A percentile compares a stretch with the other conserved stretches of the same genome.
Conservation (phyloP, 2,888 invertebrate species). For the Drosophila affinis region DNA sequence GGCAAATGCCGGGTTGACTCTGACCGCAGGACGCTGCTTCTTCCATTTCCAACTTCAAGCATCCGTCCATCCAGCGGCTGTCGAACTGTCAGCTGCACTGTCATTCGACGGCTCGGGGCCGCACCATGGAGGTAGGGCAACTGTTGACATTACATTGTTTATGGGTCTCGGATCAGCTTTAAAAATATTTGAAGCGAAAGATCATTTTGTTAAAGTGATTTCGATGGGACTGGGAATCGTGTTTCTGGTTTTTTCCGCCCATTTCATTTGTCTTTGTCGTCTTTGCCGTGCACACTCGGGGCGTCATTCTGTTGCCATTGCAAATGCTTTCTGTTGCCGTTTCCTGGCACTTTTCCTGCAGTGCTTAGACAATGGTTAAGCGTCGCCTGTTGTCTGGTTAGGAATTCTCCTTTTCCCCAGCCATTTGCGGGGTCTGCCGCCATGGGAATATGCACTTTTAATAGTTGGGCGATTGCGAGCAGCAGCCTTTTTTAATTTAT, state of each 20-base stretch:
- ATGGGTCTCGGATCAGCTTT: too few species aligned
- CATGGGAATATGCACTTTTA: conserved; percentile 40
- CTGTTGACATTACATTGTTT: conserved; percentile 27
- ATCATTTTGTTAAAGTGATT: too few species aligned
- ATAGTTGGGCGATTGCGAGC: conserved; percentile 13
- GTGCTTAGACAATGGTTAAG: conserved; percentile 48
- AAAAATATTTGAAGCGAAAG: too few species aligned
- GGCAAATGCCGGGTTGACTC: not conserved
- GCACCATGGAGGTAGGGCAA: not conserved
- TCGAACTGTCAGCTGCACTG: too few species aligned
- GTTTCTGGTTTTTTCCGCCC: not conserved
- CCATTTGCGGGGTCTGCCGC: conserved; percentile 11
- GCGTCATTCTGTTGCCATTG: conserved; percentile 49
- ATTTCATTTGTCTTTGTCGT: conserved; percentile 16
- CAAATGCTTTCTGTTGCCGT: conserved; percentile 41
- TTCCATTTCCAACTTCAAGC: too few species aligned
- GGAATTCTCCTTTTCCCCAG: not conserved
- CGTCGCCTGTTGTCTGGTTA: conserved; percentile 27
- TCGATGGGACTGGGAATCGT: too few species aligned
- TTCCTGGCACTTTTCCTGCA: conserved; percentile 47
- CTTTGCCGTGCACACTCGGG: conserved; percentile 40
- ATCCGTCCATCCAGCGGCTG: too few species aligned
- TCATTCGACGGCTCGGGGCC: too few species aligned
- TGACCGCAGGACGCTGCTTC: conserved; percentile 18
- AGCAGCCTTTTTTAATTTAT: conserved; percentile 38